These are phyloP conservation scores for Noctua fimbriata DNA, from an alignment of 2,888 invertebrate genomes.

Conservation along the genomic window DNA sequence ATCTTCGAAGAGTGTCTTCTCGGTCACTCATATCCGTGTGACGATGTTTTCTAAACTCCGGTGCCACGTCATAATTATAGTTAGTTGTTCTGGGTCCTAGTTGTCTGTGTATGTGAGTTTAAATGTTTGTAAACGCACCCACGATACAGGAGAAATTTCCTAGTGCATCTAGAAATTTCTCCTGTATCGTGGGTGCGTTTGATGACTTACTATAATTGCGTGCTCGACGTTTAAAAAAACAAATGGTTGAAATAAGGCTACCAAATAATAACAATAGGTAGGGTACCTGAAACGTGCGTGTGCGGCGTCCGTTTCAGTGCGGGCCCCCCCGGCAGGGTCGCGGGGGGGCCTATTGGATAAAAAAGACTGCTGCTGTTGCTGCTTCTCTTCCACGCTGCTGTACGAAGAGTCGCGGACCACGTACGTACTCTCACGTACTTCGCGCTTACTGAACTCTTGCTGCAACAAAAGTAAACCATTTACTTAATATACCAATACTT, in stretches of 20 bases:
- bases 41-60: too few species aligned
- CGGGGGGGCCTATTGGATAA: slow-evolving; percentile 91
- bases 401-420: slow-evolving; percentile 88
- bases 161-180: too few species aligned
- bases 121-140: neutral
- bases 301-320: slow-evolving; percentile 90
- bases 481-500: neutral
- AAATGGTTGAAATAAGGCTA: neutral
- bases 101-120: neutral
- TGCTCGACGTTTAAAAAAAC: too few species aligned
- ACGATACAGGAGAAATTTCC: neutral
- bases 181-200: too few species aligned
- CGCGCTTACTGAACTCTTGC: slow-evolving; percentile 85
- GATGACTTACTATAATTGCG: too few species aligned
- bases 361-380: slow-evolving; percentile 88
- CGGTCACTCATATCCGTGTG: neutral
- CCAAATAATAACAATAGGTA: neutral
- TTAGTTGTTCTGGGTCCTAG: neutral
- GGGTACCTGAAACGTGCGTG: slow-evolving; percentile 87
- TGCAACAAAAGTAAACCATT: slow-evolving; percentile 63
- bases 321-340: slow-evolving; percentile 90
- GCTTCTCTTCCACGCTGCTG: slow-evolving; percentile 87
- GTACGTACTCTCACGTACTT: slow-evolving; percentile 86
- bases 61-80: too few species aligned
- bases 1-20: neutral